Conservation (phyloP, 1,140 invertebrate species). For the Aphelinus atriplicis region DNA sequence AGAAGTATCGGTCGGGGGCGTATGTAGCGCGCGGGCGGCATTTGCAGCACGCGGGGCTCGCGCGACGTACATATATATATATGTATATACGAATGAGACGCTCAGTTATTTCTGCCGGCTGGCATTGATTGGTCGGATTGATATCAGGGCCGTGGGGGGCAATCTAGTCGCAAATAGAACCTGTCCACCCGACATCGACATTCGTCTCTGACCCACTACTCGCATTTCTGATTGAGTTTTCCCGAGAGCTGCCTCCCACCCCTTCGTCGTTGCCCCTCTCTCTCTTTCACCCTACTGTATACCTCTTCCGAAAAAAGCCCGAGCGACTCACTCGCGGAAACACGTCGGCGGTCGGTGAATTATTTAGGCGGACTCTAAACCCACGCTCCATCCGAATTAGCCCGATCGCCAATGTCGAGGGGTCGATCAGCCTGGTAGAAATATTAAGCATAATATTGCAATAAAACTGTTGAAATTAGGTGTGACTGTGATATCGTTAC, state of each 20-base stretch:
- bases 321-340: not conserved
- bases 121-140: slow-evolving; percentile 21
- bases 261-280: not conserved
- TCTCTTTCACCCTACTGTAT: not conserved
- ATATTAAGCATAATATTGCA: too few species aligned
- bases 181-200: not conserved
- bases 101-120: slow-evolving; percentile 28
- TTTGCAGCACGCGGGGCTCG: too few species aligned
- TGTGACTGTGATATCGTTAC: too few species aligned
- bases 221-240: slow-evolving; percentile 20
- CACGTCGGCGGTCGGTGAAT: not conserved
- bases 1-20: too few species aligned
- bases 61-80: not conserved
- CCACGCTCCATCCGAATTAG: slow-evolving; percentile 12
- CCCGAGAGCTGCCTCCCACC: not conserved
- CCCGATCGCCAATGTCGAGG: slow-evolving; percentile 3
- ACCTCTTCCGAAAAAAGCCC: not conserved
- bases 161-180: slow-evolving; percentile 29
- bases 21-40: too few species aligned
- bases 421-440: not conserved
- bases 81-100: not conserved
- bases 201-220: slow-evolving; percentile 15
- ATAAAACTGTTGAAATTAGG: too few species aligned
- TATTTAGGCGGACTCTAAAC: not conserved
- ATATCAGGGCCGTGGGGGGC: slow-evolving; percentile 29